Evolutionary conservation across 2,113 vertebrate genomes (phyloP), one percentile per base, ranked within the genome.

Genomic region (Mastomys coucha): DNA sequence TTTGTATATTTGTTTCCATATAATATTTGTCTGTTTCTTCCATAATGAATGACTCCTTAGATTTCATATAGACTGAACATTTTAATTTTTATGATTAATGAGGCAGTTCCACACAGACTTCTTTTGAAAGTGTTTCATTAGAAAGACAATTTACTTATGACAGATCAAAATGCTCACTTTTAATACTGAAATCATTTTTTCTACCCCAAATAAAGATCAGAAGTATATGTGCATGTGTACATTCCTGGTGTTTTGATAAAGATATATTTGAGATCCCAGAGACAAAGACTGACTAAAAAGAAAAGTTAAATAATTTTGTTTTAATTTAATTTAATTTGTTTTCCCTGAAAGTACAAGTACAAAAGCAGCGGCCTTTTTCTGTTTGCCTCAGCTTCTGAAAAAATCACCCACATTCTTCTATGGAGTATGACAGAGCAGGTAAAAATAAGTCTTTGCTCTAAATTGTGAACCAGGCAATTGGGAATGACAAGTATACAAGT

Each of bases 41-140:
- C 42, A 56, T 39, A 4, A 65, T 89, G 4, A 91, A 63, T 69
- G 36, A 88, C 16, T 89, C 87, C 31, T 72, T 84, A 56, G 39
- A 45, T 75, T 94, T 31, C 24, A 60, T 49, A 7, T 42, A 69
- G 28, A 78, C 67, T 10, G 8, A 53, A n/a, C 16, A 26, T 22
- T 72, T 91, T 80, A 49, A 42, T 14, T 51, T 69, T 93, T 77
- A 12, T 89, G 65, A 92, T 69, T 36, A 78, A 92, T 75, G 22
- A 94, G 73, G 63, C 28, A 53, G 56, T 82, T 95, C 20, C 26
- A 22, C 17, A 12, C 31, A 84, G 1, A 10, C 12, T 80, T 94
- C 88, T 85, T 58, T 89, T 77, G 36, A 81, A 75, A 70, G 82
- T 88, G 42, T 75, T 56, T 78, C 63, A 88, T 91, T 22, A 92